Evolutionary conservation across 2,113 vertebrate species (phyloP).

Genomic region (Phalacrocorax aristotelis): DNA sequence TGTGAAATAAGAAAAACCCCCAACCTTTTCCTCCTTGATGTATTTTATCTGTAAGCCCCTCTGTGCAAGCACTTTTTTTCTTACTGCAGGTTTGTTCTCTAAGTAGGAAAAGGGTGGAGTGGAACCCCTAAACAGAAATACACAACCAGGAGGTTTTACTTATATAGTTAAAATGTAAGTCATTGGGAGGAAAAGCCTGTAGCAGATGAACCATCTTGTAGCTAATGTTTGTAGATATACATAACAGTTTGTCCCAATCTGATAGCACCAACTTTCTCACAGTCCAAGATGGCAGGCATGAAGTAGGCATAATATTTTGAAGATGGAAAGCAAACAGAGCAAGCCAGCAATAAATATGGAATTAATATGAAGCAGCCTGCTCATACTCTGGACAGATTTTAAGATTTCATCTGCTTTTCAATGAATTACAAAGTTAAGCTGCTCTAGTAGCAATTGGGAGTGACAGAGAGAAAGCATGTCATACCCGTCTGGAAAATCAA

Average conservation of each 20-base stretch:
- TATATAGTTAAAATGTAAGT: not conserved
- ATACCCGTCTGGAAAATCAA: not conserved
- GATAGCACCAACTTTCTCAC: not conserved
- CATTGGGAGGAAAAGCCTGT: not conserved
- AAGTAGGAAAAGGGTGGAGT: not conserved
- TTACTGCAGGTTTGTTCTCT: not conserved
- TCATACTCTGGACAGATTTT: not conserved
- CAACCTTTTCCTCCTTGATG: not conserved
- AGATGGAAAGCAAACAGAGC: not conserved
- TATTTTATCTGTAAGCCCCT: not conserved
- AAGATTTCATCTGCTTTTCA: not conserved
- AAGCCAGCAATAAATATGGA: not conserved
- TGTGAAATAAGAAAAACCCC: not conserved
- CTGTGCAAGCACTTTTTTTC: not conserved
- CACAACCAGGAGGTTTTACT: not conserved
- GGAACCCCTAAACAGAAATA: not conserved
- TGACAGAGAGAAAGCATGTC: not conserved
- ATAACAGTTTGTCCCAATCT: not conserved
- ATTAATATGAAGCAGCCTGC: not conserved
- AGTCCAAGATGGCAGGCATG: not conserved
- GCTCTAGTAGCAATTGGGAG: accelerated
- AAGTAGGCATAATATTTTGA: not conserved
- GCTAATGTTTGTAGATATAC: not conserved
- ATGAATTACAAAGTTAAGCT: not conserved
- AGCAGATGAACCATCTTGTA: not conserved